Evolutionary conservation across 2,113 vertebrate species (phyloP).

Genomic region (Puntigrus tetrazona): DNA sequence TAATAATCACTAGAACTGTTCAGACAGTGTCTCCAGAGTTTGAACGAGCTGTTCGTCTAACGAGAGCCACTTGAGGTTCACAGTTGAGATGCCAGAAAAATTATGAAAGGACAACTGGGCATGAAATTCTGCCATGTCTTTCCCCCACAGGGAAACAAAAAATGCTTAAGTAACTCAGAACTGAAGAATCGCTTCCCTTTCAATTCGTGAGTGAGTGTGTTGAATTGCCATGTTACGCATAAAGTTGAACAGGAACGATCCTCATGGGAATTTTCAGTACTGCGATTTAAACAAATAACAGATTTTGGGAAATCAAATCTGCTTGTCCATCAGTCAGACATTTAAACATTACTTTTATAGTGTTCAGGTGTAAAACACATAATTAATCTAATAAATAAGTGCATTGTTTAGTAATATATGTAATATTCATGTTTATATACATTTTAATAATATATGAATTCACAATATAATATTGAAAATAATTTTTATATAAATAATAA

Average conservation of each 20-base stretch:
- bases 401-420: too few species aligned
- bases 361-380: too few species aligned
- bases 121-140: neutral
- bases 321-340: neutral
- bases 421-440: too few species aligned
- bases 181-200: neutral
- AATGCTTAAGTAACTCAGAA: neutral
- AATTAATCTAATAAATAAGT: too few species aligned
- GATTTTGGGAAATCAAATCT: neutral
- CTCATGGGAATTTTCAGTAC: neutral
- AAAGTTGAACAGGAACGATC: neutral
- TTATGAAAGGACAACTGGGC: neutral
- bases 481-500: too few species aligned
- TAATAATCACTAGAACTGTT: neutral
- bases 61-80: neutral
- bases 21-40: neutral
- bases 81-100: neutral
- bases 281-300: neutral
- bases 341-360: neutral
- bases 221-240: neutral
- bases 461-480: too few species aligned
- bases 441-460: too few species aligned
- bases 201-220: neutral
- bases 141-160: neutral
- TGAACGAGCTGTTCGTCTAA: neutral